phyloP scores from a whole-genome alignment of 2,888 invertebrate species.

The Choristoneura rosaceana region DNA sequence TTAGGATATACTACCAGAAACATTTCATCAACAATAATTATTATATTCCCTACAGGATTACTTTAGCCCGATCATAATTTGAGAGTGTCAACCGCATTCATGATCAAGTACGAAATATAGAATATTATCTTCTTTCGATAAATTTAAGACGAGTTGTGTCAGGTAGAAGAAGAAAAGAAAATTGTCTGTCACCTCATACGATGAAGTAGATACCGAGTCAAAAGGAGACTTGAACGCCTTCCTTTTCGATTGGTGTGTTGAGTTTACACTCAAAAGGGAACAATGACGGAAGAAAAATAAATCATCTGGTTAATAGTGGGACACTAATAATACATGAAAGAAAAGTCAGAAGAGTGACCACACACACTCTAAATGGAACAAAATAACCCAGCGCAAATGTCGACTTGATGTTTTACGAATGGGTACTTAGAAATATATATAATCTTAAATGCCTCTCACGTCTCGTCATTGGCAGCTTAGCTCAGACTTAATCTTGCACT shows the following conservation, averaged over 20 bases:
- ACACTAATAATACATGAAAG: too few species aligned
- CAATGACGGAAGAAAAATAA: too few species aligned
- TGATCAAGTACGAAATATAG: not conserved
- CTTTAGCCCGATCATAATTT: not conserved
- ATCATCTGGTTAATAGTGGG: too few species aligned
- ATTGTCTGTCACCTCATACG: too few species aligned
- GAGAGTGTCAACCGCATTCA: not conserved
- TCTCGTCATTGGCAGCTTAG: slow-evolving; percentile 22
- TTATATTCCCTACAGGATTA: not conserved
- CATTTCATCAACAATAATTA: not conserved
- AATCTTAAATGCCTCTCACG: slow-evolving; percentile 12
- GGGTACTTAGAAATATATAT: slow-evolving; percentile 3
- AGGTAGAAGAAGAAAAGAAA: not conserved
- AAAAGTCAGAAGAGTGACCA: too few species aligned
- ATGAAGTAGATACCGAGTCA: not conserved
- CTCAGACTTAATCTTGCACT: slow-evolving; percentile 17
- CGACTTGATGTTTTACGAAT: not conserved
- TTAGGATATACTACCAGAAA: not conserved
- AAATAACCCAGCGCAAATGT: not conserved
- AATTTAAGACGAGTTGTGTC: not conserved
- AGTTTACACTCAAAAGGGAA: too few species aligned
- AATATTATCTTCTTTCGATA: not conserved
- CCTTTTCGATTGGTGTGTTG: too few species aligned
- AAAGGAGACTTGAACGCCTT: too few species aligned
- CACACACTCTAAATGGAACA: too few species aligned